A percentile compares a stretch with the other conserved stretches of the same genome.
Conservation (phyloP, 2,797 vertebrate species). For the Ataeniobius toweri region DNA sequence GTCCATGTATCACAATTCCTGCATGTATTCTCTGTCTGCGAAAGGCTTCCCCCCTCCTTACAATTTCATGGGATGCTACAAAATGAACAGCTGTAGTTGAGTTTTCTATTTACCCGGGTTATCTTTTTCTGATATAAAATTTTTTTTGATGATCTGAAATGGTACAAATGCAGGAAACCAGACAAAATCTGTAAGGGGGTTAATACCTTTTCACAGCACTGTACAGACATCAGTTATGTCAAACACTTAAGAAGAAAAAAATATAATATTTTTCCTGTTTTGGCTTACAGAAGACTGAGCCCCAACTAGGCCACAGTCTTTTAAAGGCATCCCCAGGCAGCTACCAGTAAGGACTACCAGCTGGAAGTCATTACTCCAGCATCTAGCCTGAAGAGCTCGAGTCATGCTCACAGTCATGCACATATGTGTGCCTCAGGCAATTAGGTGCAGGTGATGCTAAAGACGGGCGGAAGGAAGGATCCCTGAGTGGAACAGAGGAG, state of each 20-base stretch:
- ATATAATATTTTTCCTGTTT: neutral
- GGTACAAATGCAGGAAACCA: too few species aligned
- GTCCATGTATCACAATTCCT: too few species aligned
- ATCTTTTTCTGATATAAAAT: too few species aligned
- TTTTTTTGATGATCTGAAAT: too few species aligned
- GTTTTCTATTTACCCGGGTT: too few species aligned
- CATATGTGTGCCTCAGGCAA: conserved; percentile 36
- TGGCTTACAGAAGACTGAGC: neutral
- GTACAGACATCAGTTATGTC: too few species aligned
- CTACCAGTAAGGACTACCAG: conserved; percentile 46
- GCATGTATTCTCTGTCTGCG: too few species aligned
- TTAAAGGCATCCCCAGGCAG: conserved; percentile 15
- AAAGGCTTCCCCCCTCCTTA: too few species aligned
- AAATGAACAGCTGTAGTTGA: too few species aligned
- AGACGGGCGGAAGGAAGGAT: conserved; percentile 60
- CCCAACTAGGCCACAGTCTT: neutral
- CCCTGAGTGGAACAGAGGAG: conserved; percentile 40
- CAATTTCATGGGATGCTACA: too few species aligned
- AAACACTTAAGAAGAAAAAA: neutral
- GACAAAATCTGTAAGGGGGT: neutral
- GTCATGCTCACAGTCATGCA: conserved; percentile 17
- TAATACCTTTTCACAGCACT: neutral
- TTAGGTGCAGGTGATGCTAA: conserved; percentile 31
- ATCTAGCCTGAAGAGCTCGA: conserved; percentile 14
- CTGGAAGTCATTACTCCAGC: conserved; percentile 66